A percentile compares a stretch with the other conserved stretches of the same genome.
These are phyloP conservation scores for Lasius fuliginosus DNA, from an alignment of 2,888 invertebrate species.

Conservation along the genomic window DNA sequence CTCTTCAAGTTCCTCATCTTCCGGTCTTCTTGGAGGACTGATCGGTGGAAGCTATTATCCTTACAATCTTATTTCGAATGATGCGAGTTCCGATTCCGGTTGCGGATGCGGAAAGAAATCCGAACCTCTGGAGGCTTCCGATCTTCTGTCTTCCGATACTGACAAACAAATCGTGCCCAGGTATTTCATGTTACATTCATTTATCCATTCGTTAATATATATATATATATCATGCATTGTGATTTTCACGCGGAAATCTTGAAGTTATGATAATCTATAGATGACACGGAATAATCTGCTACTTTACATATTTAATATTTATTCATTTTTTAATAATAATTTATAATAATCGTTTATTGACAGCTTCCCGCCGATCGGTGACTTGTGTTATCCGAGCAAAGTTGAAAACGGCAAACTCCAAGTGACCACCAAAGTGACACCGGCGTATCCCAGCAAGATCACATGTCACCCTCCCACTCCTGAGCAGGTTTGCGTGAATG, in stretches of 20 bases:
- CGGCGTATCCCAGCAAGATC: slow-evolving; percentile 75
- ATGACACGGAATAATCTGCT: not conserved
- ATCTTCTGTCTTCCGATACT: slow-evolving; percentile 50
- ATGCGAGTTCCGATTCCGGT: slow-evolving; percentile 9
- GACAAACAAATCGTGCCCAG: slow-evolving; percentile 64
- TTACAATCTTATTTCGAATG: not conserved
- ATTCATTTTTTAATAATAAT: not conserved
- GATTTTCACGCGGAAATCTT: not conserved
- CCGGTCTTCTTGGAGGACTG: not conserved
- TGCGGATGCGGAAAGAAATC: slow-evolving; percentile 62
- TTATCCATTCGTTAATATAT: not conserved
- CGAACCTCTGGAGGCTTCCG: slow-evolving; percentile 19
- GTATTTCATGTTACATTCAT: slow-evolving; percentile 33
- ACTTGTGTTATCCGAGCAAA: slow-evolving; percentile 70
- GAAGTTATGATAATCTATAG: not conserved
- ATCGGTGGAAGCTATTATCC: not conserved
- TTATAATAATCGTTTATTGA: not conserved
- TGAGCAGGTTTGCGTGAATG: slow-evolving; percentile 59
- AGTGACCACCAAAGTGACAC: slow-evolving; percentile 66
- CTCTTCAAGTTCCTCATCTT: slow-evolving; percentile 29
- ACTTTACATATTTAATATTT: not conserved
- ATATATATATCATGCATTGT: not conserved
- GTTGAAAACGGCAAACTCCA: slow-evolving; percentile 42
- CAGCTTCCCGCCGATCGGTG: slow-evolving; percentile 76
- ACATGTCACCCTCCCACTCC: slow-evolving; percentile 50